These are phyloP conservation scores for Xyliphius kryptos DNA, from an alignment of 2,113 vertebrate genomes.

Conservation along the genomic window DNA sequence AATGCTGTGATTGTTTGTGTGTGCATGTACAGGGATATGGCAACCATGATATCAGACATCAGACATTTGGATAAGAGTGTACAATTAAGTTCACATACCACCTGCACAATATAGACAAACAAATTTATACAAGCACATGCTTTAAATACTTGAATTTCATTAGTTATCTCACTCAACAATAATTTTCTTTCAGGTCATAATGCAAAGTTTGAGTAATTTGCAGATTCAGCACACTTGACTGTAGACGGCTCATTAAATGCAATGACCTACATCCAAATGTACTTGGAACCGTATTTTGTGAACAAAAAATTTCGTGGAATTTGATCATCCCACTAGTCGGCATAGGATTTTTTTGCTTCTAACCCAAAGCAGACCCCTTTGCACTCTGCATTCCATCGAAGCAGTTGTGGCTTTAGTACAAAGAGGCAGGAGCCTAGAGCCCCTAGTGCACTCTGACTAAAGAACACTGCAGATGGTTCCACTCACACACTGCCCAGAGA, in stretches of 20 bases:
- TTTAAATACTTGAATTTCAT: conserved; percentile 15
- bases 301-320: conserved; percentile 20
- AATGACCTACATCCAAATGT: conserved; percentile 14
- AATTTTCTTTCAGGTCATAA: not conserved
- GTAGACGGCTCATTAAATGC: conserved; percentile 20
- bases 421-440: conserved; percentile 13
- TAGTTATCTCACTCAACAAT: conserved; percentile 1
- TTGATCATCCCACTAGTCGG: conserved; percentile 19
- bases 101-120: not conserved
- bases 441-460: no score
- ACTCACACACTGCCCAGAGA: conserved; percentile 34
- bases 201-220: conserved; percentile 19
- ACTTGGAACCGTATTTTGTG: not conserved
- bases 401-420: conserved; percentile 52
- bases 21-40: no score
- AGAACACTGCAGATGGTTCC: conserved; percentile 28
- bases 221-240: conserved; percentile 10
- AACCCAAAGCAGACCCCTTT: conserved; percentile 46
- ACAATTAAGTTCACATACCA: not conserved
- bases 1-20: not conserved
- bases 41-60: no score
- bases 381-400: conserved; percentile 51
- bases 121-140: not conserved
- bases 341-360: conserved; percentile 29
- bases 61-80: not conserved